phyloP scores from a whole-genome alignment of 2,113 vertebrate genomes.

The Crocuta crocuta region DNA sequence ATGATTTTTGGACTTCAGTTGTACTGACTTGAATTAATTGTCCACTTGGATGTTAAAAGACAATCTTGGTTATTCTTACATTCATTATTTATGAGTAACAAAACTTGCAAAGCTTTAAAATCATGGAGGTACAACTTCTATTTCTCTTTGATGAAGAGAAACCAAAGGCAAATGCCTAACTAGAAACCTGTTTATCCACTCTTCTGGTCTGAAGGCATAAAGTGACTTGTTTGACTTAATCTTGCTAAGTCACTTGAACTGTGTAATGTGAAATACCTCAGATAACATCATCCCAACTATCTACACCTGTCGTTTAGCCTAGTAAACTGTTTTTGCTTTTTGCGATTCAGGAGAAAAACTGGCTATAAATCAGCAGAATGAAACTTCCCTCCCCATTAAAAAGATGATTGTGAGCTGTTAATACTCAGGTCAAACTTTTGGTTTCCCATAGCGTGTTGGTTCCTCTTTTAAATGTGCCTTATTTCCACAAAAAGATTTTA shows the following conservation, averaged over 20 bases:
- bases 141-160: conserved; percentile 30
- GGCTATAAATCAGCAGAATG: background rate
- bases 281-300: background rate
- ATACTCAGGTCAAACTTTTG: background rate
- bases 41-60: background rate
- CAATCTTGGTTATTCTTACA: background rate
- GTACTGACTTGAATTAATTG: conserved; percentile 23
- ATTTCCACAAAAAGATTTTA: background rate
- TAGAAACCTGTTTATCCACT: conserved; percentile 11
- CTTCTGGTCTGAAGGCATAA: background rate
- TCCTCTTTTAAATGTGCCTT: background rate
- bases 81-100: conserved; percentile 28
- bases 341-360: conserved; percentile 34
- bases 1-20: background rate
- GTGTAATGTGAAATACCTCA: background rate
- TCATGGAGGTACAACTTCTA: background rate
- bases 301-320: background rate
- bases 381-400: background rate
- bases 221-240: conserved; percentile 14
- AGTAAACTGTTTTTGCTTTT: conserved; percentile 41
- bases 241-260: background rate
- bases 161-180: background rate
- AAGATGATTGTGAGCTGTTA: background rate
- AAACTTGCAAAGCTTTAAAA: background rate
- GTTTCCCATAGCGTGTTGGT: background rate